Evolutionary conservation across 1,140 invertebrate species (phyloP).

Genomic region (Hermatobates lingyangjiaoensis): DNA sequence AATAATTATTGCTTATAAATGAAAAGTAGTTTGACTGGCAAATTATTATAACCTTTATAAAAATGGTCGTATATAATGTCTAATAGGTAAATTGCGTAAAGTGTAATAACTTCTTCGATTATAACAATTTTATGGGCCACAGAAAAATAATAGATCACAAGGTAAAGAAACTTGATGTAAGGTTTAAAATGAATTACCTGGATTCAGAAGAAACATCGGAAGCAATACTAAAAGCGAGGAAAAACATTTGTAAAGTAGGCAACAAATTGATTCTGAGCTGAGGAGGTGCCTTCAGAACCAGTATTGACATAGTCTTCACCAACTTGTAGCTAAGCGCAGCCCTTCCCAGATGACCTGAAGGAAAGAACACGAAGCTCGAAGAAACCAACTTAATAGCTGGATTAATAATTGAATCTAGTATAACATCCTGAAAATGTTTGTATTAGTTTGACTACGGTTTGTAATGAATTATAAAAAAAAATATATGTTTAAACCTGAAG

Average conservation of each 20-base stretch:
- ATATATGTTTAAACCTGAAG: slow-evolving; percentile 46
- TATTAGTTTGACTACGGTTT: slow-evolving; percentile 3
- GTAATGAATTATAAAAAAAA: slow-evolving; percentile 4
- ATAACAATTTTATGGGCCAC: too few relatives aligned
- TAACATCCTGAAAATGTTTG: slow-evolving; percentile 1
- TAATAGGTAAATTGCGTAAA: too few relatives aligned
- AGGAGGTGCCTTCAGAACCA: slow-evolving; percentile 62
- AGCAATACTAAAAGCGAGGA: slow-evolving; percentile 71
- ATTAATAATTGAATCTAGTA: slow-evolving; percentile 3
- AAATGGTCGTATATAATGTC: too few relatives aligned
- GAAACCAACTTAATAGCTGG: slow-evolving; percentile 52
- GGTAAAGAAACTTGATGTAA: too few relatives aligned
- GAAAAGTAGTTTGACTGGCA: too few relatives aligned
- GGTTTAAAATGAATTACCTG: slow-evolving; percentile 1
- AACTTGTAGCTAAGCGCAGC: slow-evolving; percentile 56
- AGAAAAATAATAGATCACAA: slow-evolving; percentile 10
- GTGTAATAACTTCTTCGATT: too few relatives aligned
- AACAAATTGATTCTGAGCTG: slow-evolving; percentile 59
- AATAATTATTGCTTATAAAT: too few relatives aligned
- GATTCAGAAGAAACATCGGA: slow-evolving; percentile 19
- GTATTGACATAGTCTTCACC: slow-evolving; percentile 54
- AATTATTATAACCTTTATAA: too few relatives aligned
- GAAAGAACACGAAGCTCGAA: slow-evolving; percentile 55
- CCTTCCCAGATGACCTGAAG: slow-evolving; percentile 52
- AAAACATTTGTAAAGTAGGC: slow-evolving; percentile 52